phyloP scores from a whole-genome alignment of 53 echinoderm and acorn worm species.

The Mesocentrotus franciscanus region DNA sequence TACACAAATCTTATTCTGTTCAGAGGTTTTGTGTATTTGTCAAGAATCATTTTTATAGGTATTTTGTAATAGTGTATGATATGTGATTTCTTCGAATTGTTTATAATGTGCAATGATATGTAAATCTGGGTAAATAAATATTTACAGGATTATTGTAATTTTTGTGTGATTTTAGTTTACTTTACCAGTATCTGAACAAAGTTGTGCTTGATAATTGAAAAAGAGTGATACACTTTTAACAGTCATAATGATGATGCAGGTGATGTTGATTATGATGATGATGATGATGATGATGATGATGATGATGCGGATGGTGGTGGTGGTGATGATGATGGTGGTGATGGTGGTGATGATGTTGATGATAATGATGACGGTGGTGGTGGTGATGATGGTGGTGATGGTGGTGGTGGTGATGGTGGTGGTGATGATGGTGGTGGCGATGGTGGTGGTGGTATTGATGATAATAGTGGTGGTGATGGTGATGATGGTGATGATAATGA shows the following conservation, averaged over 20 bases:
- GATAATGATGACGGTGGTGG: too few relatives aligned
- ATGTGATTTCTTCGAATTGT: neutral
- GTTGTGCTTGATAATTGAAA: neutral
- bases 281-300: neutral
- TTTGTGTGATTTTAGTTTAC: neutral
- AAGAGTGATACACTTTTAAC: too few relatives aligned
- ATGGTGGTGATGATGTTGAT: too few relatives aligned
- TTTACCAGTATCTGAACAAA: neutral
- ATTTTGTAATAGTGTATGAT: conserved; percentile 43
- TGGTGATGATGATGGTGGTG: too few relatives aligned
- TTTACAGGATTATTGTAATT: conserved; percentile 37
- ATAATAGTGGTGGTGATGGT: too few relatives aligned
- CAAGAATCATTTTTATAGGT: neutral
- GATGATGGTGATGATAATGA: too few relatives aligned
- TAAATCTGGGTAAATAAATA: conserved; percentile 65
- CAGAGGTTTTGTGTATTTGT: neutral
- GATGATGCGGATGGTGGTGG: neutral
- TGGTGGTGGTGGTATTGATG: too few relatives aligned
- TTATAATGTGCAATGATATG: conserved; percentile 63
- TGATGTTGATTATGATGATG: neutral
- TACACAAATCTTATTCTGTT: neutral
- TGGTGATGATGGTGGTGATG: too few relatives aligned
- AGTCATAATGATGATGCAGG: neutral
- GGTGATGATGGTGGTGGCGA: too few relatives aligned
- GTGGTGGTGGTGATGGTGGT: too few relatives aligned